Base-by-base conservation (phyloP, 2,797 vertebrate species). In the Anguilla marmorata region DNA sequence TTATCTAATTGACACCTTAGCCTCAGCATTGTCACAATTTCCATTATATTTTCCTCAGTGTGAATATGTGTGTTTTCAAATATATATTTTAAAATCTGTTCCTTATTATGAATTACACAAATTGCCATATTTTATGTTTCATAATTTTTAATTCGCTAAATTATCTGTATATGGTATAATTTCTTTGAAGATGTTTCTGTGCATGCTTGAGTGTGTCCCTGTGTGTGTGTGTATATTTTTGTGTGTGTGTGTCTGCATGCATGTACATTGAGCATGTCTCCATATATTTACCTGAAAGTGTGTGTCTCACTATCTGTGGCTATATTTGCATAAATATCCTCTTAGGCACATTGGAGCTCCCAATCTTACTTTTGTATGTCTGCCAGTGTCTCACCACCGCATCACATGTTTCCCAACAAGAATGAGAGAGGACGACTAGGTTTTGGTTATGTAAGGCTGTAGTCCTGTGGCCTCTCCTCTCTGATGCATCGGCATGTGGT, bases 401-500 rank as follows among this genome's bases (percentile, higher is more conserved):
- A 48, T 50, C 21, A n/a, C 45, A 82, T 79, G 74, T 82, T 50
- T 82, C 45, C 79, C 79, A 8, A 12, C 37, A 45, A n/a, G 79
- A 41, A 24, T 24, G 45, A 37, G 79, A 84, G 80, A 12, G 14
- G 80, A 30, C n/a, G 76, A 56, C 19, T 24, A n/a, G 79, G 54
- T 45, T 9, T 45, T 30, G 54, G 41, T 87, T 87, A 87, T n/a
- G 21, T 84, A 87, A 84, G 58, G 58, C 82, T 9, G 27, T 50
- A 27, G 60, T 82, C 80, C 58, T 48, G 24, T 84, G 80, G 87
- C 87, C 50, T 84, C 83, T 86, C 84, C 86, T 86, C 74, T 89
- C 86, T 33, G 88, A 89, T 91, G 85, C 87, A 89, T 87, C 88
- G 89, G 82, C 87, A 89, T 89, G 89, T 87, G 89, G 88, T 90